A percentile compares a stretch with the other conserved stretches of the same genome.
These are phyloP conservation scores for Pagrus major DNA, from an alignment of 2,113 vertebrate species.

Conservation along the genomic window DNA sequence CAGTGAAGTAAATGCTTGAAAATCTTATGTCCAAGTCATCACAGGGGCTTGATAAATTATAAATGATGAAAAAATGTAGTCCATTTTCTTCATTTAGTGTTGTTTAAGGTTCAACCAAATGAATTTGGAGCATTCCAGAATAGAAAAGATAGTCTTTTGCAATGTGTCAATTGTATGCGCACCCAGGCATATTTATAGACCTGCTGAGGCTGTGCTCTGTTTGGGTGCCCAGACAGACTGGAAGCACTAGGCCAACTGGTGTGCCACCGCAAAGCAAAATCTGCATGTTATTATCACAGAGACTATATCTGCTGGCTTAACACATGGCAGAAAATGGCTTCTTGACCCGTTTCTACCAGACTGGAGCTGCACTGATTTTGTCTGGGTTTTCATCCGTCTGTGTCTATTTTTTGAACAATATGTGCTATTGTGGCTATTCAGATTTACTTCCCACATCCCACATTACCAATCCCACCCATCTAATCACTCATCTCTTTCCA, in stretches of 20 bases:
- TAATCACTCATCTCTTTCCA: background rate
- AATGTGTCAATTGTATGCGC: background rate
- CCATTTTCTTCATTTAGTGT: background rate
- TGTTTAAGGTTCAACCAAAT: background rate
- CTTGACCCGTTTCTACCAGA: background rate
- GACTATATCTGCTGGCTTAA: constrained; percentile 5
- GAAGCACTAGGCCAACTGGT: background rate
- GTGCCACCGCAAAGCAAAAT: background rate
- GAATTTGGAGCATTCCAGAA: background rate
- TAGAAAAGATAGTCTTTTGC: background rate
- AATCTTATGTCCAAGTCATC: background rate
- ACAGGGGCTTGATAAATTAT: background rate
- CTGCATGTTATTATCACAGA: background rate
- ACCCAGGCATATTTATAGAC: background rate
- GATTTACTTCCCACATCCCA: background rate
- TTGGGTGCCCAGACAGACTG: constrained; percentile 12
- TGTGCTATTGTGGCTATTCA: background rate
- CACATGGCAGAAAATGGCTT: constrained; percentile 15
- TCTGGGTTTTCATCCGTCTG: background rate
- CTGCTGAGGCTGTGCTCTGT: constrained; percentile 4
- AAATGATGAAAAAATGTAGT: background rate
- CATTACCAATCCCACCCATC: background rate
- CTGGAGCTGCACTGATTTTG: background rate
- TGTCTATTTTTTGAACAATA: background rate
- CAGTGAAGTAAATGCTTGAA: background rate